phyloP scores from a whole-genome alignment of 2,888 invertebrate genomes.

The Eristalis arbustorum region DNA sequence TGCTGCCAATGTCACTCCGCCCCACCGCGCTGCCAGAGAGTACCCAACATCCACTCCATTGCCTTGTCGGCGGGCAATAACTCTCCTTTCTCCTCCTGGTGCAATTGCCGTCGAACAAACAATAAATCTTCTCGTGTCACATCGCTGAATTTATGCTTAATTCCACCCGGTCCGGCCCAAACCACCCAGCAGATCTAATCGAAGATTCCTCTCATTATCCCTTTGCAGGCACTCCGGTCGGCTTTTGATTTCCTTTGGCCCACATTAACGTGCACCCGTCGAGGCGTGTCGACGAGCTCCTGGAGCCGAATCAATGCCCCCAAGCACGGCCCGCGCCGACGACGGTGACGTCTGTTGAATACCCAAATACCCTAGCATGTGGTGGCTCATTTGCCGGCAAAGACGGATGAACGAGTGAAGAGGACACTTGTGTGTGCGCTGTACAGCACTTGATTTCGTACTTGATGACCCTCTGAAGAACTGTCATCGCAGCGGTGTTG shows the following conservation, averaged over 20 bases:
- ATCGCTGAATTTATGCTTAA: slow-evolving; percentile 43
- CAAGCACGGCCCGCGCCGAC: slow-evolving; percentile 54
- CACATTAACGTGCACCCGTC: slow-evolving; percentile 45
- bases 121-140: slow-evolving; percentile 43
- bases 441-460: slow-evolving; percentile 38
- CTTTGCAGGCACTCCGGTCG: slow-evolving; percentile 40
- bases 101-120: slow-evolving; percentile 10
- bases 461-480: slow-evolving; percentile 65
- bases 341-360: slow-evolving; percentile 55
- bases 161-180: slow-evolving; percentile 47
- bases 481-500: slow-evolving; percentile 16
- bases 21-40: background rate
- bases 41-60: background rate
- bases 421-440: slow-evolving; percentile 36
- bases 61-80: background rate
- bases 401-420: slow-evolving; percentile 51
- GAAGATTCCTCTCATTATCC: slow-evolving; percentile 66
- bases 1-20: background rate
- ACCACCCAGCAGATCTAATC: background rate
- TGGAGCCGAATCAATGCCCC: slow-evolving; percentile 44
- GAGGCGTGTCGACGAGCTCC: slow-evolving; percentile 24
- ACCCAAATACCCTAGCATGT: slow-evolving; percentile 12
- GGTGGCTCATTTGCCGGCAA: slow-evolving; percentile 36
- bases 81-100: background rate
- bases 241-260: slow-evolving; percentile 55